phyloP scores from a whole-genome alignment of 2,113 vertebrate species.

The Gymnocephalus cernua region DNA sequence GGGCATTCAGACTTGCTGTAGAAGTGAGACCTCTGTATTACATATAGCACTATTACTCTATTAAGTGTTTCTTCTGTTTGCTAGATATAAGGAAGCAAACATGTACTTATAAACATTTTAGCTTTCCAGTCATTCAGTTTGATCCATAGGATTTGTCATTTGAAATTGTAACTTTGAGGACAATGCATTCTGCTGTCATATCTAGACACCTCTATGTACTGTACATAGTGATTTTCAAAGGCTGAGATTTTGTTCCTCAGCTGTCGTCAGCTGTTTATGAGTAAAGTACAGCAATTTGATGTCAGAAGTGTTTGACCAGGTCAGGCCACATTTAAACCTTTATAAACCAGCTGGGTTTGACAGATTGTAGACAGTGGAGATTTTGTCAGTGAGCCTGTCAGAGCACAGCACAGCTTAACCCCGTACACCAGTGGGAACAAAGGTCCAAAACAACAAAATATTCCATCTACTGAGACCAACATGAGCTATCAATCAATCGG shows the following conservation, averaged over 20 bases:
- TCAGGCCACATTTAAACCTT: background rate
- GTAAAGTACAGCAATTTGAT: background rate
- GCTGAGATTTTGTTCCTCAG: background rate
- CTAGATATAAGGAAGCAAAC: background rate
- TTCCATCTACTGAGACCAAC: background rate
- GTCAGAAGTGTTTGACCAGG: background rate
- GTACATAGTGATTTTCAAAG: background rate
- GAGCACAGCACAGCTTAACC: background rate
- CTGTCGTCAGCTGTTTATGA: background rate
- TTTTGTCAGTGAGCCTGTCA: background rate
- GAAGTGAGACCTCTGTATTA: background rate
- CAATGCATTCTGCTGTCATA: background rate
- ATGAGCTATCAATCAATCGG: background rate
- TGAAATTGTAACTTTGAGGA: background rate
- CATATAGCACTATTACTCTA: background rate
- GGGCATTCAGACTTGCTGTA: background rate
- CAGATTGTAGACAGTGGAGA: background rate
- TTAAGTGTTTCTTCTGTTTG: background rate
- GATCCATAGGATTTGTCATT: background rate
- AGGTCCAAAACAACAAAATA: conserved; percentile 11
- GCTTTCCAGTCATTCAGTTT: conserved; percentile 1
- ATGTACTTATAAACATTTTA: background rate
- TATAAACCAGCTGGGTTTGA: conserved; percentile 8
- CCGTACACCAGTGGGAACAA: background rate
- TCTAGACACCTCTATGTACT: background rate